Conservation (phyloP, 2,888 invertebrate genomes). For the Pollenia amentaria region DNA sequence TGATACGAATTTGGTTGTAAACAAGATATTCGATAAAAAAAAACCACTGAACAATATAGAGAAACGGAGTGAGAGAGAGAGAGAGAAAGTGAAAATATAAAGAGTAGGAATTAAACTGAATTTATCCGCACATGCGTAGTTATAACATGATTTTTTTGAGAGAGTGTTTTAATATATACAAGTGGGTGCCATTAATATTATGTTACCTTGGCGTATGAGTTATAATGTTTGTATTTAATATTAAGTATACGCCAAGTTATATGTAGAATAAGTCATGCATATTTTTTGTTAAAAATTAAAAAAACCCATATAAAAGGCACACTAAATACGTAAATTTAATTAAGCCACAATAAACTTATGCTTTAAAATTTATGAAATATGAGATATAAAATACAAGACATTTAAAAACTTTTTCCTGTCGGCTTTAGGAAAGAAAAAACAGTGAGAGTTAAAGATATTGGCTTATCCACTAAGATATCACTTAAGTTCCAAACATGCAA, state of each 20-base stretch:
- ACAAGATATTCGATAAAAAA: slow-evolving; percentile 22
- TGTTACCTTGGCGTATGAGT: slow-evolving; percentile 15
- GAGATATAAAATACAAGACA: no score
- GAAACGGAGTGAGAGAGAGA: not conserved
- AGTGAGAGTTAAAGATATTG: no score
- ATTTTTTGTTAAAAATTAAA: not conserved
- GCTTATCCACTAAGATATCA: no score
- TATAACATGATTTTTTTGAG: not conserved
- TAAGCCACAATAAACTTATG: no score
- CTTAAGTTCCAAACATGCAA: no score
- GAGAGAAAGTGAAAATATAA: not conserved
- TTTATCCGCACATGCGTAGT: slow-evolving; percentile 41
- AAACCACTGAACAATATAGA: not conserved
- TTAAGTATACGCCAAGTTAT: slow-evolving; percentile 21
- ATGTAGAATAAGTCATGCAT: not conserved
- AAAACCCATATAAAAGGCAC: no score
- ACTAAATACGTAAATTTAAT: no score
- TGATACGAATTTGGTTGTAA: not conserved
- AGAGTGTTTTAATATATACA: not conserved
- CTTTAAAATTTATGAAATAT: no score
- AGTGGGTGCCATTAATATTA: not conserved
- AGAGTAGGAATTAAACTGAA: not conserved
- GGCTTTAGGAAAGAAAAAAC: no score
- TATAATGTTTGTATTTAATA: not conserved
- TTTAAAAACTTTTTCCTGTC: no score